These are phyloP conservation scores for Matsumurasca onukii DNA, from an alignment of 1,140 invertebrate genomes.

Conservation along the genomic window DNA sequence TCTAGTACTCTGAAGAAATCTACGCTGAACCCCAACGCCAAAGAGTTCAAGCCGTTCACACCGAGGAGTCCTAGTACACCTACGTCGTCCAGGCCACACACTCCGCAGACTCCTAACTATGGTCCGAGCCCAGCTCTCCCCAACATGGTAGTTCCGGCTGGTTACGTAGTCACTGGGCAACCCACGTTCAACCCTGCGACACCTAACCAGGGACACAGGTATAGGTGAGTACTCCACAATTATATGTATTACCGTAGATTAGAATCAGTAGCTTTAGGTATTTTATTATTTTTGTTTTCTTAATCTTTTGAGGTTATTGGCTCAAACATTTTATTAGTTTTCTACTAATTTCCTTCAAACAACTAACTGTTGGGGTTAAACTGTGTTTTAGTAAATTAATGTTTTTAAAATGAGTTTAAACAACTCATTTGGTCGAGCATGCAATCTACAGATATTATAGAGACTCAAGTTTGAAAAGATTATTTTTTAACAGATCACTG, in stretches of 20 bases:
- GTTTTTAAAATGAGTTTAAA: too few species aligned
- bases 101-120: conserved; percentile 74
- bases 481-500: too few species aligned
- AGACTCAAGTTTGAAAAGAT: too few species aligned
- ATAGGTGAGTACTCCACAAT: conserved; percentile 50
- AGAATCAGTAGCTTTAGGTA: not conserved
- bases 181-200: conserved; percentile 49
- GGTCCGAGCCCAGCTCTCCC: conserved; percentile 45
- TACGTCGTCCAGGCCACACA: conserved; percentile 72
- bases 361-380: too few species aligned
- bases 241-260: not conserved
- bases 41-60: conserved; percentile 86
- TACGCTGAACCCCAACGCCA: conserved; percentile 83
- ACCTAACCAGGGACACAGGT: conserved; percentile 50
- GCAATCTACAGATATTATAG: too few species aligned
- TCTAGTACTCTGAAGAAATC: conserved; percentile 69
- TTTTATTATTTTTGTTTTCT: conserved; percentile 22
- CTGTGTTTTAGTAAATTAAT: too few species aligned
- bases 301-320: too few species aligned
- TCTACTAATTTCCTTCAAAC: too few species aligned
- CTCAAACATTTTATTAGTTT: too few species aligned
- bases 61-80: conserved; percentile 69
- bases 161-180: conserved; percentile 48
- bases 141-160: conserved; percentile 51
- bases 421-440: too few species aligned